Base-by-base conservation (phyloP, 1,140 invertebrate genomes). In the Zaprionus camerounensis region DNA sequence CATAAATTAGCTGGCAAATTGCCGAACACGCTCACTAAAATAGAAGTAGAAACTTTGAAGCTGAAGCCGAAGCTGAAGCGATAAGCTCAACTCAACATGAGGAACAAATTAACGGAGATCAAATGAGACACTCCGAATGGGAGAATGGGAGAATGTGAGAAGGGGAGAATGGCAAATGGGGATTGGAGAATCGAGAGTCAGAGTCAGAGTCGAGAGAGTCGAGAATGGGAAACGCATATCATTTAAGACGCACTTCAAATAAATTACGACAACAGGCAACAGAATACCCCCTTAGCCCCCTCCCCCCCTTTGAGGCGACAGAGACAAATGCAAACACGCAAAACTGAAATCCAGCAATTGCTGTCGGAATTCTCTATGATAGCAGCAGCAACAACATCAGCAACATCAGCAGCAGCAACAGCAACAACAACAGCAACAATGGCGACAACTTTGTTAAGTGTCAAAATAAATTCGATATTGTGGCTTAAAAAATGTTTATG, bases 391-490 rank as follows among this genome's bases (percentile, higher is more conserved):
- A 46, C 41, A 46, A 17, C 41, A 53, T n/a, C 55, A 44, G 12
- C 68, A 56, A 65, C 66, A 24, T 5, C 64, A 62, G 12, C 68
- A 74, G 49, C 77, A 63, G 61, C 41, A 53, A n/a, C 55, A 74
- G 49, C 77, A 66, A n/a, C 55, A 74, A 49, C 77, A 66, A 72
- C 84, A 53, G 26, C 71, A 66, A 78, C 81, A 90, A 75, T 78
- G 81, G 74, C 84, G 76, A 88, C 86, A 88, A 88, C 85, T 90
- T 90, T 90, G 85, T 90, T 72, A 90, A 91, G 85, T 90, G 85
- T 90, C 85, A 90, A 90, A 90, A 90, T 90, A 90, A 90, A 90
- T 90, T 90, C 85, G 85, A 90, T 90, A 90, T 90, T 90, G 86
- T 90, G 82, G 85, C 85, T 90, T 88, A 90, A 90, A 87, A 90